Conservation (phyloP, 2,113 vertebrate species). For the Amazona vittata region DNA sequence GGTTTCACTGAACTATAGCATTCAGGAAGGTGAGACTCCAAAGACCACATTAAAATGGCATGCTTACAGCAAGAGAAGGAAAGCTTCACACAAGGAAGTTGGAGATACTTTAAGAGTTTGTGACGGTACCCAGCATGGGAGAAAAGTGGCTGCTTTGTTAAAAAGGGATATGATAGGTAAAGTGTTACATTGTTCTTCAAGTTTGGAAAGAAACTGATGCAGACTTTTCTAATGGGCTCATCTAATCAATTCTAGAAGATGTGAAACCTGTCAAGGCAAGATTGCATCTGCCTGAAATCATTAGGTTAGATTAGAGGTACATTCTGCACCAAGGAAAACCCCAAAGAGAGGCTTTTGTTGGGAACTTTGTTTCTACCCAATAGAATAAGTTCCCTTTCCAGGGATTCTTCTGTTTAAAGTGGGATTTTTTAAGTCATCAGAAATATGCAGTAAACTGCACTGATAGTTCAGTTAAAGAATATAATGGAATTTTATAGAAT, state of each 20-base stretch:
- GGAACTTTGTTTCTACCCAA: background rate
- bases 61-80: background rate
- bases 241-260: conserved; percentile 6
- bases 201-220: background rate
- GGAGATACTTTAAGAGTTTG: background rate
- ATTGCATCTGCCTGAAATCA: background rate
- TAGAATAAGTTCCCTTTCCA: background rate
- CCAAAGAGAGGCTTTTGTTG: background rate
- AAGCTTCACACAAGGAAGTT: background rate
- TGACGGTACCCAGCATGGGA: background rate
- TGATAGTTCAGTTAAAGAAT: background rate
- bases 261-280: background rate
- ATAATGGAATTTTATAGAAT: background rate
- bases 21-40: conserved; percentile 21
- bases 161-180: background rate
- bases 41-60: conserved; percentile 17
- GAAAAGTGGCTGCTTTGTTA: background rate
- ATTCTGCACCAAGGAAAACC: background rate
- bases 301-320: background rate
- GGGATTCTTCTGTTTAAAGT: background rate
- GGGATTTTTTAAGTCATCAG: background rate
- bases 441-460: background rate
- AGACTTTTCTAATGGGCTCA: background rate
- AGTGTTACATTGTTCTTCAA: background rate
- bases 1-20: conserved; percentile 44